phyloP scores from a whole-genome alignment of 1,140 invertebrate species.

The Drosophila orena region DNA sequence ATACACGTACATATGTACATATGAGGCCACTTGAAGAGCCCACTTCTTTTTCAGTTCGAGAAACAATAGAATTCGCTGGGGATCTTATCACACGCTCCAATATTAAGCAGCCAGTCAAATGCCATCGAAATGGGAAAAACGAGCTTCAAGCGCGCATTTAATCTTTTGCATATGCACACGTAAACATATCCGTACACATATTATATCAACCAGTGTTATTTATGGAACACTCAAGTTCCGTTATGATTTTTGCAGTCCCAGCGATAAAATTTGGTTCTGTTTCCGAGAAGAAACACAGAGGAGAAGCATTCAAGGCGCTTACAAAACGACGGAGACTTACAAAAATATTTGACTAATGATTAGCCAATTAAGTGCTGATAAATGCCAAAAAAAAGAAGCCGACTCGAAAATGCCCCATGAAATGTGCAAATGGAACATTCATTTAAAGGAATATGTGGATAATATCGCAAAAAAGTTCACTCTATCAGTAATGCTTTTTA shows the following conservation, averaged over 20 bases:
- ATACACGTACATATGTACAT: too few species aligned
- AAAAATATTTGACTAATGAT: slow-evolving; percentile 80
- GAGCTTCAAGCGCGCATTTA: neutral
- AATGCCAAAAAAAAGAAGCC: slow-evolving; percentile 27
- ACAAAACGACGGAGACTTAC: slow-evolving; percentile 37
- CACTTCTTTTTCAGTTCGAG: neutral
- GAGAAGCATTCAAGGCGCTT: neutral
- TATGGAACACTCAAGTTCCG: slow-evolving; percentile 35
- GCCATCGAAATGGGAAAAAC: neutral
- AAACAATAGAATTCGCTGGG: neutral
- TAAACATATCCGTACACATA: slow-evolving; percentile 2
- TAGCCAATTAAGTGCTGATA: slow-evolving; percentile 81
- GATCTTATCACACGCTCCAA: neutral
- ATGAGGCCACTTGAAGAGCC: neutral
- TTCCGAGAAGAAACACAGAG: slow-evolving; percentile 10
- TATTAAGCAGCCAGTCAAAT: neutral
- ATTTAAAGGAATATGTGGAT: neutral
- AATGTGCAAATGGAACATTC: neutral
- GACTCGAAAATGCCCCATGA: slow-evolving; percentile 7
- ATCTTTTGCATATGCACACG: neutral
- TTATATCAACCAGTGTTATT: slow-evolving; percentile 6
- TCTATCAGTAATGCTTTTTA: too few species aligned
- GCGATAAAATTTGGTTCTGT: slow-evolving; percentile 22
- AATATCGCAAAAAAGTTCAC: neutral
- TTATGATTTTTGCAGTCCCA: slow-evolving; percentile 29